Percentiles rank a stretch among this genome's conserved stretches.
Conservation (phyloP, 2,888 invertebrate species). For the Frankliniella intonsa region DNA sequence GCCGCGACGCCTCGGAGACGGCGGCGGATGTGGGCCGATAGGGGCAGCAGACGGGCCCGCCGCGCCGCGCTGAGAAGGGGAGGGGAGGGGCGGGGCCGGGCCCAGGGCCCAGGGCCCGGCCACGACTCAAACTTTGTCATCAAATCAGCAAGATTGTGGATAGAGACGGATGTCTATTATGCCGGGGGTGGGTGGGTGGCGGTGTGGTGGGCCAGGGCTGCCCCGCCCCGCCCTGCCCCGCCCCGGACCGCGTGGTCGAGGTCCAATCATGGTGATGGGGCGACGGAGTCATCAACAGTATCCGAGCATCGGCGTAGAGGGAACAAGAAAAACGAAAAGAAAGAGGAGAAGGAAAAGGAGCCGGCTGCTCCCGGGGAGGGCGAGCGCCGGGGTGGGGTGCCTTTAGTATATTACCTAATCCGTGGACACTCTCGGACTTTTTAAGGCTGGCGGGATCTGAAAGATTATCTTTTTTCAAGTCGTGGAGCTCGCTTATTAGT, state of each 20-base stretch:
- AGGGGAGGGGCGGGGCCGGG: background rate
- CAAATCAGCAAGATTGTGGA: slow-evolving; percentile 25
- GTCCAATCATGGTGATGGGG: slow-evolving; percentile 12
- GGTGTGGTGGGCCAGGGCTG: background rate
- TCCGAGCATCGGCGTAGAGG: background rate
- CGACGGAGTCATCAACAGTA: slow-evolving; percentile 2
- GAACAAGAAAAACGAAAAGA: background rate
- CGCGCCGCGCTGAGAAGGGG: no score
- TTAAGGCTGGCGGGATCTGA: background rate
- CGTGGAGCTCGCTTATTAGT: background rate
- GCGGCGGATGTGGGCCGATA: background rate
- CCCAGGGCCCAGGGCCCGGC: background rate
- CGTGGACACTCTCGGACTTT: background rate
- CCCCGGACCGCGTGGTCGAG: background rate
- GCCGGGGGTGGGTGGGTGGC: background rate
- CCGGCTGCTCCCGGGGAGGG: background rate
- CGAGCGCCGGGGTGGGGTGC: background rate
- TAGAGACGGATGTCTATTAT: slow-evolving; percentile 20
- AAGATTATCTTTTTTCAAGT: background rate
- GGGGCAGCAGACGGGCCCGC: background rate
- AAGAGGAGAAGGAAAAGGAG: no score
- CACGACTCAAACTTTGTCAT: slow-evolving; percentile 2
- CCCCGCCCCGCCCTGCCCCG: background rate
- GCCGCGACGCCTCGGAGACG: background rate
- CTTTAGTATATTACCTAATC: background rate